A percentile compares a stretch with the other conserved stretches of the same genome.
Evolutionary conservation across 2,888 invertebrate species (phyloP).

Genomic region (Dolichopus griseipennis): DNA sequence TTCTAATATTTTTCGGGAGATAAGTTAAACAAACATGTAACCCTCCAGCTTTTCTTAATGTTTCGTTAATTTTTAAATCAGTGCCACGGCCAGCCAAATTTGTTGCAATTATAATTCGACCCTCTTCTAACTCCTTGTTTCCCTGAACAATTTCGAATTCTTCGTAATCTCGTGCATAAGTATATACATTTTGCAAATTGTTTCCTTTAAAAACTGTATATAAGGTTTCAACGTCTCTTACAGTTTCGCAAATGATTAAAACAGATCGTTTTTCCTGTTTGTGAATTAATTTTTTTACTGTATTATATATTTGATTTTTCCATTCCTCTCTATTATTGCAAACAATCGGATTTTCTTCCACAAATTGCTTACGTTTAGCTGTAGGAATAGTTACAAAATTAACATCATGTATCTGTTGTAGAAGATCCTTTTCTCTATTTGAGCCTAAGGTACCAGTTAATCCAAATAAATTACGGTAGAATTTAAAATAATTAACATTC

Average conservation of each 20-base stretch:
- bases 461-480: constrained; percentile 33
- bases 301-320: background rate
- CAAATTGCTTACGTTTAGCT: constrained; percentile 21
- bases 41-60: constrained; percentile 30
- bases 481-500: constrained; percentile 29
- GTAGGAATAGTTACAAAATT: constrained; percentile 34
- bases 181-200: background rate
- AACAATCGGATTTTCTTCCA: background rate
- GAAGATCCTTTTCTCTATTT: constrained; percentile 29
- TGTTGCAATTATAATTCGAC: constrained; percentile 35
- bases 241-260: background rate
- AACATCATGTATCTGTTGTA: constrained; percentile 29
- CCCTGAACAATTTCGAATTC: background rate
- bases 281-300: background rate
- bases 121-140: constrained; percentile 18
- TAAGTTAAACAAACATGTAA: constrained; percentile 38
- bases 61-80: constrained; percentile 31
- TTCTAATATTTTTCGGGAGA: constrained; percentile 35
- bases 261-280: background rate
- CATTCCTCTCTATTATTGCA: background rate
- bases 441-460: constrained; percentile 40
- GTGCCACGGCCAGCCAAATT: constrained; percentile 41
- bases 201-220: background rate
- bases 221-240: background rate
- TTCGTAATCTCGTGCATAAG: constrained; percentile 13